These are phyloP conservation scores for Rhinatrema bivittatum DNA, from an alignment of 2,797 vertebrate genomes.

Conservation along the genomic window DNA sequence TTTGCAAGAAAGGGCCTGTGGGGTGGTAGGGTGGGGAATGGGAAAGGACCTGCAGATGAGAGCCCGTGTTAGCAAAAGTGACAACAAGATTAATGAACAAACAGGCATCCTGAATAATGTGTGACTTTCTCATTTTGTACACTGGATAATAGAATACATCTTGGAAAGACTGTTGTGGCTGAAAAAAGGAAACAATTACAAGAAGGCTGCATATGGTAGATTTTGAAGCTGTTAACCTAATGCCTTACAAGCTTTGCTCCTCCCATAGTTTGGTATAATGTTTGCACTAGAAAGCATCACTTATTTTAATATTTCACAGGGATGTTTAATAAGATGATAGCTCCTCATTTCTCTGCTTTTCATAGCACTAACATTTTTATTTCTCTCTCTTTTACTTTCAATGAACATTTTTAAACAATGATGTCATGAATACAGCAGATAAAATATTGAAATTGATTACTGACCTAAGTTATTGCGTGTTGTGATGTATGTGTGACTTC, in stretches of 20 bases:
- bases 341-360: conserved; percentile 39
- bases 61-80: conserved; percentile 32
- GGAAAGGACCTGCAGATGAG: conserved; percentile 22
- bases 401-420: no score
- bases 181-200: conserved; percentile 20
- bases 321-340: conserved; percentile 21
- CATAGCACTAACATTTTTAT: no score
- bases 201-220: conserved; percentile 11
- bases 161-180: conserved; percentile 21
- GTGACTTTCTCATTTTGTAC: conserved; percentile 26
- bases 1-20: no score
- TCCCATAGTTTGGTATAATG: conserved; percentile 6
- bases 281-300: conserved; percentile 6
- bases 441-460: conserved; percentile 40
- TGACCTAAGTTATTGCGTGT: conserved; percentile 43
- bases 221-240: conserved; percentile 27
- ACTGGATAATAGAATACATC: conserved; percentile 14
- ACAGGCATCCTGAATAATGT: conserved; percentile 9
- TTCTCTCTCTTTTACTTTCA: no score
- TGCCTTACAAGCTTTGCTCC: conserved; percentile 7
- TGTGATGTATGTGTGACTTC: conserved; percentile 33
- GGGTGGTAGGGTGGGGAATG: conserved; percentile 27
- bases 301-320: conserved; percentile 5
- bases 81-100: conserved; percentile 22
- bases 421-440: conserved; percentile 48